phyloP scores from a whole-genome alignment of 2,113 vertebrate genomes.

The Chitala chitala region DNA sequence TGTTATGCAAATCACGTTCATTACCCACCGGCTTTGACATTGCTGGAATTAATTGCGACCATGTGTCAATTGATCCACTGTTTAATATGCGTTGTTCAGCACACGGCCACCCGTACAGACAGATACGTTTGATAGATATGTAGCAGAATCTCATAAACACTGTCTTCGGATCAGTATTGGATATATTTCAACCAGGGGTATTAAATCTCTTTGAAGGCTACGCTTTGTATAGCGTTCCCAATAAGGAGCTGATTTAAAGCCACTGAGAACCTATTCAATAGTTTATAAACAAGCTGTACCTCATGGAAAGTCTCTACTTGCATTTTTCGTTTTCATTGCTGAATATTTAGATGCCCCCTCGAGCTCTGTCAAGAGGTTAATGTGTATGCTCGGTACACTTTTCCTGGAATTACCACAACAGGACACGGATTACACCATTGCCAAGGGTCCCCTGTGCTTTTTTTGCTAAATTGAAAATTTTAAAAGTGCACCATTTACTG shows the following conservation, averaged over 20 bases:
- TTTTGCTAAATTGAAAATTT: no score
- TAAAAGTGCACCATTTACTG: no score
- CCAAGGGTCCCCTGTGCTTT: not conserved
- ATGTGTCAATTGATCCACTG: conserved; percentile 41
- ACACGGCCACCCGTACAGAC: conserved; percentile 47
- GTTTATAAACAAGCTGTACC: not conserved
- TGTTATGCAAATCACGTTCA: conserved; percentile 46
- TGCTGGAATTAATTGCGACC: conserved; percentile 47
- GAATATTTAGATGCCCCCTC: conserved; percentile 14
- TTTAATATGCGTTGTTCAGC: conserved; percentile 41
- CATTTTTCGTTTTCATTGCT: not conserved
- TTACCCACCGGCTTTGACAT: conserved; percentile 49
- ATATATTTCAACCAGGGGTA: conserved; percentile 40
- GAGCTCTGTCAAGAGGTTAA: conserved; percentile 9
- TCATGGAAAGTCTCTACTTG: not conserved
- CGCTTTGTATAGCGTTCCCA: not conserved
- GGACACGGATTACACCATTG: not conserved
- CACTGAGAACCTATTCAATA: not conserved
- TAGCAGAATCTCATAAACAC: conserved; percentile 49
- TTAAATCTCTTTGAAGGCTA: conserved; percentile 14
- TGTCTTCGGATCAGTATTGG: conserved; percentile 55
- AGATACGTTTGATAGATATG: conserved; percentile 48
- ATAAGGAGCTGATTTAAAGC: not conserved
- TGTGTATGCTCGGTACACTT: not conserved
- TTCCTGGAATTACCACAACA: conserved; percentile 2